Evolutionary conservation across 2,797 vertebrate genomes (phyloP).

Genomic region (Delichon dasypus): DNA sequence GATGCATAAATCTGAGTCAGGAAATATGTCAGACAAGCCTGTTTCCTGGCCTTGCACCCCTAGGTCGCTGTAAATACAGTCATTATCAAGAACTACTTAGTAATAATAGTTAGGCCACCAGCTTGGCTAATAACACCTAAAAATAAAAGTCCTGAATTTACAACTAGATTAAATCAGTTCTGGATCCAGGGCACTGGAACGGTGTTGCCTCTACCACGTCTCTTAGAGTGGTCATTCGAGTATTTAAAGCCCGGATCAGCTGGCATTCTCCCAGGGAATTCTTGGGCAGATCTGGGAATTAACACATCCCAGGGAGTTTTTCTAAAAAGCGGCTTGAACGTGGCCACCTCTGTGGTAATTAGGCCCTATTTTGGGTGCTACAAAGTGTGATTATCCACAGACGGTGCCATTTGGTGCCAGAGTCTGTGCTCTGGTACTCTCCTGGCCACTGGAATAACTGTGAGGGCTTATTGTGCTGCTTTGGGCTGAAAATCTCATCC

Average conservation of each 20-base stretch:
- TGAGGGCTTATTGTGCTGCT: background rate
- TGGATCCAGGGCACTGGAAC: background rate
- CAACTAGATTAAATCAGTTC: background rate
- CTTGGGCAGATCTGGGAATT: background rate
- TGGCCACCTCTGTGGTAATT: background rate
- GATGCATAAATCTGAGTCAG: slow-evolving; percentile 23
- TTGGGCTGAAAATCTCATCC: background rate
- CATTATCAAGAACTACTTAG: background rate
- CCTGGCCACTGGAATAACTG: background rate
- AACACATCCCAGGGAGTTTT: background rate
- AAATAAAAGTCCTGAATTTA: background rate
- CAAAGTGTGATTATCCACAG: too few species aligned
- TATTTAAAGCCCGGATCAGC: background rate
- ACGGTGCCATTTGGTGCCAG: background rate
- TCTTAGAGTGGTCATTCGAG: background rate
- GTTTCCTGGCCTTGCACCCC: slow-evolving; percentile 60
- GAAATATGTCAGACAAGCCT: slow-evolving; percentile 56
- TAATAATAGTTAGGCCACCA: background rate
- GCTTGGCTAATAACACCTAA: background rate
- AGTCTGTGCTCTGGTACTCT: background rate
- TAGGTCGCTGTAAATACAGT: background rate
- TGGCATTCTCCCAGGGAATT: background rate
- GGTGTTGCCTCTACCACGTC: background rate
- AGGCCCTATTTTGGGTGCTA: background rate
- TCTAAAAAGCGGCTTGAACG: background rate